These are phyloP conservation scores for Salpingus planirostris DNA, from an alignment of 2,888 invertebrate genomes.

Conservation along the genomic window DNA sequence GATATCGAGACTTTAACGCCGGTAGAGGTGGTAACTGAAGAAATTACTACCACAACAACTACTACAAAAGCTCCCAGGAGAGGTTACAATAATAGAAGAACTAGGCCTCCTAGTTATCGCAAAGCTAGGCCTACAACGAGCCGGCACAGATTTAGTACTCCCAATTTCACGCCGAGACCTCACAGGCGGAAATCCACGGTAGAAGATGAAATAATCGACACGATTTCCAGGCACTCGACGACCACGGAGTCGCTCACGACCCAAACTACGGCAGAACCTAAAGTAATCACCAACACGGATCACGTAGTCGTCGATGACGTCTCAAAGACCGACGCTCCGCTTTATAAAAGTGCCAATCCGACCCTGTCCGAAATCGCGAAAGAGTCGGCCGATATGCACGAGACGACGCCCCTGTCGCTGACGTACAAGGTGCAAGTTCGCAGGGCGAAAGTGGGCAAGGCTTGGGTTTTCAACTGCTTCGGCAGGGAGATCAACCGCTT, in stretches of 20 bases:
- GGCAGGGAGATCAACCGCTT: constrained; percentile 47
- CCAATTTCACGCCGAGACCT: constrained; percentile 12
- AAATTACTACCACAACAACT: constrained; percentile 6
- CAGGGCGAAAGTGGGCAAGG: constrained; percentile 17
- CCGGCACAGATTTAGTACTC: constrained; percentile 27
- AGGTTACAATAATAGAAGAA: constrained; percentile 1
- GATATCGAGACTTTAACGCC: too few species aligned
- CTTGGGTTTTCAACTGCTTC: constrained; percentile 46
- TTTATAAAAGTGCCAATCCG: constrained; percentile 36
- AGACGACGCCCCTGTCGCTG: constrained; percentile 34
- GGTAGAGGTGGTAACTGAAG: constrained; percentile 6
- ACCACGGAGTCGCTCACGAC: neutral
- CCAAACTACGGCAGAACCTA: constrained; percentile 5
- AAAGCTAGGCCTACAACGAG: constrained; percentile 14
- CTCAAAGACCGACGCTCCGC: constrained; percentile 30
- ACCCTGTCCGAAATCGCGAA: constrained; percentile 30
- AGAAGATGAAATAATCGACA: constrained; percentile 14
- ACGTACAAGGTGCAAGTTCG: constrained; percentile 35
- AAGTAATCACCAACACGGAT: too few species aligned
- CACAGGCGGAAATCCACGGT: constrained; percentile 7
- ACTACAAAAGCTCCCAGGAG: constrained; percentile 6
- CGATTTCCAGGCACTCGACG: constrained; percentile 10
- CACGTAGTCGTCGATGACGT: constrained; percentile 12
- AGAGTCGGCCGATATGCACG: constrained; percentile 17
- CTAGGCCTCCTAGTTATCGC: constrained; percentile 3